A percentile compares a stretch with the other conserved stretches of the same genome.
These are phyloP conservation scores for Emydoidea blandingii DNA, from an alignment of 2,797 vertebrate genomes.

Conservation along the genomic window DNA sequence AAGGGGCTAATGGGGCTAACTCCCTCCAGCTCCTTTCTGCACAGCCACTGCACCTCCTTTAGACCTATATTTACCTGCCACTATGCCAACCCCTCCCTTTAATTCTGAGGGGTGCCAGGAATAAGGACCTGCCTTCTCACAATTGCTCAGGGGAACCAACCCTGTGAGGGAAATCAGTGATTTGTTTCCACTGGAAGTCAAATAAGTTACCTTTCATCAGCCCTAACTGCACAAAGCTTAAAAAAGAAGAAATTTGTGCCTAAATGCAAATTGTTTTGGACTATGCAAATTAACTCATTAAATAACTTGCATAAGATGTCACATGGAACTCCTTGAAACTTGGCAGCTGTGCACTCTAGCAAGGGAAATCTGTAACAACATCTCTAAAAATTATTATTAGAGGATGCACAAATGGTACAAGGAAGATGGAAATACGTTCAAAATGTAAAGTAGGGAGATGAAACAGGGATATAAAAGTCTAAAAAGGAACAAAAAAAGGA, in stretches of 20 bases:
- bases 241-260: neutral
- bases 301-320: slow-evolving; percentile 48
- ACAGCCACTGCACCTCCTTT: slow-evolving; percentile 18
- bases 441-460: neutral
- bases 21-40: neutral
- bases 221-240: slow-evolving; percentile 4
- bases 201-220: slow-evolving; percentile 30
- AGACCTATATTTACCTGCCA: neutral
- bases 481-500: neutral
- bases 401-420: neutral
- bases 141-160: slow-evolving; percentile 58
- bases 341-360: neutral
- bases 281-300: neutral
- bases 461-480: neutral
- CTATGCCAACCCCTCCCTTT: slow-evolving; percentile 58
- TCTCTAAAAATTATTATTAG: neutral
- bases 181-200: slow-evolving; percentile 47
- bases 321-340: slow-evolving; percentile 20
- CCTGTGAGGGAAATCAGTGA: slow-evolving; percentile 58
- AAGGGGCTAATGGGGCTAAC: neutral
- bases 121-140: slow-evolving; percentile 57
- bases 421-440: neutral
- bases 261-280: slow-evolving; percentile 12
- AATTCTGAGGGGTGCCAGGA: slow-evolving; percentile 46
- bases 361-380: slow-evolving; percentile 49